phyloP scores from a whole-genome alignment of 1,140 invertebrate genomes.

The Drosophila yakuba region DNA sequence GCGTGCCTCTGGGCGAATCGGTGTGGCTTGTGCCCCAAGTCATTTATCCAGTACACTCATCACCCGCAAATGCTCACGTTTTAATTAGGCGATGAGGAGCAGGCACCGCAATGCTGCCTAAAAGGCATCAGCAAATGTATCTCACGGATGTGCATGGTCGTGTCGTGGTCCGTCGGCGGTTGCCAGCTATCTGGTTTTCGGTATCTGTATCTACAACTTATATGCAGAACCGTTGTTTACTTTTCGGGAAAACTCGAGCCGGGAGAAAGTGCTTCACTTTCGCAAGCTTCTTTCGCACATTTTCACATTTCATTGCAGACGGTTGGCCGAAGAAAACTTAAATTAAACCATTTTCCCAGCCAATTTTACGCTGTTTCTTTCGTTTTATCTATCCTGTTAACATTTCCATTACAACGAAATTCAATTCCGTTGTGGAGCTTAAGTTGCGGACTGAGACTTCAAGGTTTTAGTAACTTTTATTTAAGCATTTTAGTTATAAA shows the following conservation, averaged over 20 bases:
- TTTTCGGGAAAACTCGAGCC: conserved; percentile 11
- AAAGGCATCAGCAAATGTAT: conserved; percentile 35
- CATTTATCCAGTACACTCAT: conserved; percentile 30
- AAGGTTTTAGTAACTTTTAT: background rate
- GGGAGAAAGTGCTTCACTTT: conserved; percentile 46
- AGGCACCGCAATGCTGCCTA: conserved; percentile 12
- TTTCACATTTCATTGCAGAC: conserved; percentile 6
- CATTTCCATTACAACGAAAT: conserved; percentile 28
- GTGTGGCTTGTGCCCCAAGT: conserved; percentile 39
- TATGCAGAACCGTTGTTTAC: conserved; percentile 39
- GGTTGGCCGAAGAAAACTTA: conserved; percentile 14
- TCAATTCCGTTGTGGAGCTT: conserved; percentile 17
- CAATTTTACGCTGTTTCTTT: conserved; percentile 29
- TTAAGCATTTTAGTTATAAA: no score
- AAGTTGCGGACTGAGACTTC: conserved; percentile 4
- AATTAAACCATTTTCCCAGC: conserved; percentile 46
- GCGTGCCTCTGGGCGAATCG: conserved; percentile 20
- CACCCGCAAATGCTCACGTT: conserved; percentile 63
- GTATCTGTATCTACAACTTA: conserved; percentile 23
- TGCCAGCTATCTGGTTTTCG: conserved; percentile 15
- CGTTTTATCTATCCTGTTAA: conserved; percentile 19
- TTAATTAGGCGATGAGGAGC: conserved; percentile 55
- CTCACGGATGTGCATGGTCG: conserved; percentile 33
- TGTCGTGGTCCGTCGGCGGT: conserved; percentile 11
- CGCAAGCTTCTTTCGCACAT: conserved; percentile 21